Evolutionary conservation across 2,888 invertebrate genomes (phyloP).

Genomic region (Ectemnius lituratus): DNA sequence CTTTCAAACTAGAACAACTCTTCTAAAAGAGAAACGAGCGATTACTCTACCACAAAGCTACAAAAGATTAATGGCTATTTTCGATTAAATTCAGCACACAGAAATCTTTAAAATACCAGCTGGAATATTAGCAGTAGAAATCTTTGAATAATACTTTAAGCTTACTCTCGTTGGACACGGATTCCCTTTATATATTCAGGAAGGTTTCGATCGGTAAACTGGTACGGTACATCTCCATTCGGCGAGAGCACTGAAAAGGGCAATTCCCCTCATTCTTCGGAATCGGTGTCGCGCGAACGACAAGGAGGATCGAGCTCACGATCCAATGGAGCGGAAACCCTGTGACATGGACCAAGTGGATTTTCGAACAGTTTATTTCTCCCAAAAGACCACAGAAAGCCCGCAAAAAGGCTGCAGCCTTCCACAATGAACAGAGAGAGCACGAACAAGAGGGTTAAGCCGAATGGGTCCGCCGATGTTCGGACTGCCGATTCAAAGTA

Average conservation of each 20-base stretch:
- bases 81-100: too few species aligned
- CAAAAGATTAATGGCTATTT: too few species aligned
- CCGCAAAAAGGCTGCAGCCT: conserved; percentile 47
- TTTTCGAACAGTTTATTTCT: conserved; percentile 59
- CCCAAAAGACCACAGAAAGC: conserved; percentile 61
- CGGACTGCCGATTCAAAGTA: conserved; percentile 26
- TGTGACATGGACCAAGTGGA: conserved; percentile 71
- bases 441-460: conserved; percentile 25
- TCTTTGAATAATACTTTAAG: too few species aligned
- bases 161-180: not conserved
- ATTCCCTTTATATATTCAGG: not conserved
- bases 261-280: conserved; percentile 68
- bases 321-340: conserved; percentile 64
- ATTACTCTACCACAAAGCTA: too few species aligned
- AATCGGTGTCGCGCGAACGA: conserved; percentile 64
- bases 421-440: conserved; percentile 18
- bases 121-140: too few species aligned
- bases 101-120: too few species aligned
- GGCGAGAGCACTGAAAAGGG: conserved; percentile 61
- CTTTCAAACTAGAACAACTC: not conserved
- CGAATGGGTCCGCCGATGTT: conserved; percentile 35
- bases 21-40: not conserved
- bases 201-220: conserved; percentile 21
- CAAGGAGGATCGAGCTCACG: conserved; percentile 55
- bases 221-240: conserved; percentile 39